Base-by-base conservation (phyloP, 2,888 invertebrate genomes). In the Chelonus formosanus region DNA sequence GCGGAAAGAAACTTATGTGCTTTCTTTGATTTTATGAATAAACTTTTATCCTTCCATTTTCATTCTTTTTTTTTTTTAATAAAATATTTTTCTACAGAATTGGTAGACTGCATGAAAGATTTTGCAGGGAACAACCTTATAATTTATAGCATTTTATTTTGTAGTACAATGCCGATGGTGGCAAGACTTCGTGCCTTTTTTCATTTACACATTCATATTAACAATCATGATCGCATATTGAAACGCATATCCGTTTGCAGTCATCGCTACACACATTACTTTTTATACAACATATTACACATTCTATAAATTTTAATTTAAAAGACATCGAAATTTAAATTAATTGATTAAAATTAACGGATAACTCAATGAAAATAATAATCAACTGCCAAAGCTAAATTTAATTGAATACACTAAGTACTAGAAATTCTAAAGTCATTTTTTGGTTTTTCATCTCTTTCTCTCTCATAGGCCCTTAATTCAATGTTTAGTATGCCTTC, bases 391-490 rank as follows among this genome's bases (percentile, higher is more conserved):
- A 31, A 63, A 69, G 66, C 68, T 43, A 65, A 67, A 67, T 63
- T 68, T 50, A 67, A 63, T 68, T 53, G 65, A 65, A 65, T 67
- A 55, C 64, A 62, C 68, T 70, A 70, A 70, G 67, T 67, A 68
- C 66, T 71, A 67, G 48, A 66, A 73, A 68, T 65, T 70, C 71
- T 71, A 73, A 65, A 69, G 69, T 70, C 69, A 65, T 69, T 71
- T 59, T 59, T 35, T 63, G 32, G 45, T 52, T 48, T 10, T 59
- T 61, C 5, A 58, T 47, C 62, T 48, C 34, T 65, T 56, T 54
- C 65, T 50, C 50, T 52, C 50, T 20, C 20, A 56, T 72, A 72
- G 72, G 72, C 72, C 72, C 65, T 72, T 50, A 61, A 65, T 67
- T 66, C 57, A 63, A 64, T 64, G 53, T 66, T 57, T 65, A 59